Conservation (phyloP, 2,888 invertebrate species). For the Agriotes lineatus region DNA sequence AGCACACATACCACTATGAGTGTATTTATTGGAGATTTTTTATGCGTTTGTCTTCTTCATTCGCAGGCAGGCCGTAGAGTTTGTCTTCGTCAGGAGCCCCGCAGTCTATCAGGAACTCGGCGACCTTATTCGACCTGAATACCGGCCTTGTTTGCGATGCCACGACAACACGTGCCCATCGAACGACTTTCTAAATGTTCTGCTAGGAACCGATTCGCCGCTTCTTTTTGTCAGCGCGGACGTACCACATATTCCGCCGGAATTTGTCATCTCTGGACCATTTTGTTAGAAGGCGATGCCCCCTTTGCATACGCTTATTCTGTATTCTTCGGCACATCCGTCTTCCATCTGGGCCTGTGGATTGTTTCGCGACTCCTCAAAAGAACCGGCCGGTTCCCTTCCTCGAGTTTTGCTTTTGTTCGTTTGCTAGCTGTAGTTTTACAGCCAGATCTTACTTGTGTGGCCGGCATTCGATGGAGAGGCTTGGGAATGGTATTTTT, state of each 20-base stretch:
- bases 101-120: conserved; percentile 61
- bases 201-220: conserved; percentile 30
- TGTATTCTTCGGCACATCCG: conserved; percentile 31
- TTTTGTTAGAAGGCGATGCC: conserved; percentile 34
- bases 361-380: neutral
- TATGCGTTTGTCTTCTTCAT: conserved; percentile 51
- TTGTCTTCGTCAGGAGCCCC: conserved; percentile 60
- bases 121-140: conserved; percentile 59
- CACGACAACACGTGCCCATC: conserved; percentile 56
- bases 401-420: neutral
- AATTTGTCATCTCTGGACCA: conserved; percentile 29
- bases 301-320: conserved; percentile 26
- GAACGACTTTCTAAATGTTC: conserved; percentile 49
- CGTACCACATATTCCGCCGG: neutral
- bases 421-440: neutral
- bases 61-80: conserved; percentile 42
- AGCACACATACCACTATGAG: conserved; percentile 43
- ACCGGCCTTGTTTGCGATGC: conserved; percentile 60
- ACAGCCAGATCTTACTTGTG: too few species aligned
- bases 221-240: conserved; percentile 33
- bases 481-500: too few species aligned
- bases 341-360: conserved; percentile 22
- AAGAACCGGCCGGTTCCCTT: neutral
- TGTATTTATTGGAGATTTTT: conserved; percentile 55
- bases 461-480: too few species aligned